A percentile compares a stretch with the other conserved stretches of the same genome.
Evolutionary conservation across 2,113 vertebrate genomes (phyloP).

Genomic region (Vulpes lagopus): DNA sequence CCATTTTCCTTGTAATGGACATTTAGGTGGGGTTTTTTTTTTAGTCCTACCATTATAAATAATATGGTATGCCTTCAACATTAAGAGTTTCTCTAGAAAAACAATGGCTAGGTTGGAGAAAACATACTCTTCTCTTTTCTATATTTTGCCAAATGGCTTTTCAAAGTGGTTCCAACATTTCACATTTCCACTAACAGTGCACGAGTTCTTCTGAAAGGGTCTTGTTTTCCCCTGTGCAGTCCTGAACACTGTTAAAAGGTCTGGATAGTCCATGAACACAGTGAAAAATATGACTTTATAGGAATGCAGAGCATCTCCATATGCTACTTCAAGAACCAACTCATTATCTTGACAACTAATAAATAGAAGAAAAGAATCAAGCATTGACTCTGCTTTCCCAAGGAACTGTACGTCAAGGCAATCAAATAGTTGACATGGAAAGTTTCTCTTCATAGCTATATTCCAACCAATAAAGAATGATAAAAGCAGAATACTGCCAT

Average conservation of each 20-base stretch:
- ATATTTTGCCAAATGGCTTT: conserved; percentile 45
- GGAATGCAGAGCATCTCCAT: background rate
- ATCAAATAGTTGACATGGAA: background rate
- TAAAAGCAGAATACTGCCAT: background rate
- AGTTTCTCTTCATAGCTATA: background rate
- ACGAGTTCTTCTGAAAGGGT: background rate
- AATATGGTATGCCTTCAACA: background rate
- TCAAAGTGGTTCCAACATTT: background rate
- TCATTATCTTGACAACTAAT: background rate
- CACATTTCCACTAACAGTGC: background rate
- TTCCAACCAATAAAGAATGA: background rate
- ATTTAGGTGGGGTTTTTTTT: background rate
- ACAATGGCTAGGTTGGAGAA: background rate
- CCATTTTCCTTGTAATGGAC: background rate
- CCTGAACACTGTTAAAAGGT: background rate
- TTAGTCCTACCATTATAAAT: background rate
- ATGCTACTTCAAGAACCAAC: background rate
- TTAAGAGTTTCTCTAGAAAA: conserved; percentile 19
- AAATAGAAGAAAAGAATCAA: background rate
- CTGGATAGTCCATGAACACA: background rate
- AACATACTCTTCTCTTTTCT: background rate
- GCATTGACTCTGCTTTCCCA: conserved; percentile 9
- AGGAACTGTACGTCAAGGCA: background rate
- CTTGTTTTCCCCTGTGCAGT: background rate
- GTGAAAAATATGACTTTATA: background rate